phyloP scores from a whole-genome alignment of 2,797 vertebrate species.

The Margarornis squamiger region DNA sequence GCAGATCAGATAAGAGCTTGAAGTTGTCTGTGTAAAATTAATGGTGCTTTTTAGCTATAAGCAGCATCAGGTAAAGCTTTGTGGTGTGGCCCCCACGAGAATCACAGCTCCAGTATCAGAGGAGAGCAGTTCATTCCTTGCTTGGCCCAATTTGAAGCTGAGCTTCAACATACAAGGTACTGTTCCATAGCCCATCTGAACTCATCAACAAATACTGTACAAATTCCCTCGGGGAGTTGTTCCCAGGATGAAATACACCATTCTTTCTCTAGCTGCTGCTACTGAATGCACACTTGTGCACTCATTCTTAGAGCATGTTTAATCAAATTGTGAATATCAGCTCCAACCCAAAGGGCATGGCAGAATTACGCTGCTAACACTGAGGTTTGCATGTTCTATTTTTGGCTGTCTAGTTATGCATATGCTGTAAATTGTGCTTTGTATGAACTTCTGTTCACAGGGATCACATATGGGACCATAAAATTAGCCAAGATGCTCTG shows the following conservation, averaged over 20 bases:
- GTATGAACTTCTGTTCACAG: constrained; percentile 31
- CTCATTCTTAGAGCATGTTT: background rate
- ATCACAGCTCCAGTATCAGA: background rate
- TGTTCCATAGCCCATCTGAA: background rate
- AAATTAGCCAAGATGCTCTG: constrained; percentile 53
- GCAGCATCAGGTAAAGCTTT: background rate
- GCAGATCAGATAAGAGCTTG: background rate
- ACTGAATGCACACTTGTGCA: background rate
- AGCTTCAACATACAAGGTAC: background rate
- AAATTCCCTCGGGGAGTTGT: background rate
- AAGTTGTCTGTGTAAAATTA: background rate
- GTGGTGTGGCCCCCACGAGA: fast-evolving
- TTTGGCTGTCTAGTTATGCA: background rate
- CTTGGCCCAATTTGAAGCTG: background rate
- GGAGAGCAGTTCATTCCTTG: background rate
- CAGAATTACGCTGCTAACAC: background rate
- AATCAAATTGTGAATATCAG: constrained; percentile 31
- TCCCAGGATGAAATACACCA: background rate
- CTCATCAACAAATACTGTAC: background rate
- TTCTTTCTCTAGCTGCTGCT: background rate
- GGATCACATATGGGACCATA: constrained; percentile 16
- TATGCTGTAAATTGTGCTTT: background rate
- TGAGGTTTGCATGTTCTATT: constrained; percentile 8
- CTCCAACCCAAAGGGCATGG: background rate
- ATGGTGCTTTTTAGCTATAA: background rate